phyloP scores from a whole-genome alignment of 2,888 invertebrate species.

The Anorthoa munda region DNA sequence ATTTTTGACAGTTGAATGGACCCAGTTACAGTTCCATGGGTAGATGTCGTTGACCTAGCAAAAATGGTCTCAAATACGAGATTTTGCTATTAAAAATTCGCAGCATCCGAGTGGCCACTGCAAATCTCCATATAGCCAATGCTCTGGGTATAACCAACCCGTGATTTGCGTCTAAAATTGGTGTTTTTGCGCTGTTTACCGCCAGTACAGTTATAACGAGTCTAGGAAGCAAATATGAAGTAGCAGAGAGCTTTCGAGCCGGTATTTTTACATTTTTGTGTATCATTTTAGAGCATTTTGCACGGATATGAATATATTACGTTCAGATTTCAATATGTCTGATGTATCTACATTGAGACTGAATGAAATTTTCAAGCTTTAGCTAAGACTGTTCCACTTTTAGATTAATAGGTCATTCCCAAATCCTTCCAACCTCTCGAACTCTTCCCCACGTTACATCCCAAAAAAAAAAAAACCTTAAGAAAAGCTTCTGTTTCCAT shows the following conservation, averaged over 20 bases:
- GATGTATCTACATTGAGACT: neutral
- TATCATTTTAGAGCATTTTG: neutral
- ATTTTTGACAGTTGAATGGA: neutral
- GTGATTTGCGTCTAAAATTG: constrained; percentile 25
- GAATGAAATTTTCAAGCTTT: no score
- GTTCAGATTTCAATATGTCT: neutral
- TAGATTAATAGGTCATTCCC: no score
- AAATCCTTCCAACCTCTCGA: neutral
- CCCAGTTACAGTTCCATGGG: neutral
- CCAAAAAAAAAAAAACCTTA: no score
- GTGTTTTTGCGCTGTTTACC: constrained; percentile 38
- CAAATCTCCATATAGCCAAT: neutral
- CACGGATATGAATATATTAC: neutral
- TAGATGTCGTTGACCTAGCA: neutral
- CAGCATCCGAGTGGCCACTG: neutral
- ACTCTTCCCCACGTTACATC: no score
- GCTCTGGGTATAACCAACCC: neutral
- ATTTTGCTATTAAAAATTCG: neutral
- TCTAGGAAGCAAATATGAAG: constrained; percentile 43
- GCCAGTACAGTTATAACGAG: constrained; percentile 57
- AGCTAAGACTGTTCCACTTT: no score
- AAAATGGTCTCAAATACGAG: neutral
- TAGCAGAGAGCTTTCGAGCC: constrained; percentile 6
- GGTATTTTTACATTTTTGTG: constrained; percentile 5
- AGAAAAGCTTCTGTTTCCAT: neutral